phyloP scores from a whole-genome alignment of 2,888 invertebrate genomes.

The Criorhina ranunculi region DNA sequence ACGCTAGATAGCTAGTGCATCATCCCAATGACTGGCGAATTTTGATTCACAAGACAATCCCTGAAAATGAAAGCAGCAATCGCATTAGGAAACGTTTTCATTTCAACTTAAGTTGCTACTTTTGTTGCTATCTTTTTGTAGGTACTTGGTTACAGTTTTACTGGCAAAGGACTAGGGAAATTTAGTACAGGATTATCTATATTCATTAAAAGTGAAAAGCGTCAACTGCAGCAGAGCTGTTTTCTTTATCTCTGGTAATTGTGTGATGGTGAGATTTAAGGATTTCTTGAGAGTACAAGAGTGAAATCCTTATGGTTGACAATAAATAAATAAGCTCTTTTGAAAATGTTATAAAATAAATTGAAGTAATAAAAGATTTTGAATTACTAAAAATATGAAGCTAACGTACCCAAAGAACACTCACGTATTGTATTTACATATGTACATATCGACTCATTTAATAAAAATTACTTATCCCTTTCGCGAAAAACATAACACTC shows the following conservation, averaged over 20 bases:
- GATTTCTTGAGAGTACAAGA: conserved; percentile 18
- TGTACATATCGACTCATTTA: no score
- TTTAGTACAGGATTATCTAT: conserved; percentile 28
- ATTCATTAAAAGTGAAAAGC: conserved; percentile 32
- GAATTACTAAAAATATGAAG: no score
- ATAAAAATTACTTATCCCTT: no score
- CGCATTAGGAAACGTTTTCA: conserved; percentile 48
- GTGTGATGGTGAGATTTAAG: conserved; percentile 11
- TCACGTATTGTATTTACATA: neutral
- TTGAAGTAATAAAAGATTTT: neutral
- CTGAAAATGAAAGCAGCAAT: conserved; percentile 39
- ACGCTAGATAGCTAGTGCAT: conserved; percentile 31
- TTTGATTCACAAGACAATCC: conserved; percentile 46
- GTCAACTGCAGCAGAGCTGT: conserved; percentile 29
- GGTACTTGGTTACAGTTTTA: conserved; percentile 23
- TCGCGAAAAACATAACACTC: no score
- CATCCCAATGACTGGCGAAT: conserved; percentile 37
- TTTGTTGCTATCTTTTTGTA: conserved; percentile 24
- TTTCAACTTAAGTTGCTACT: conserved; percentile 34
- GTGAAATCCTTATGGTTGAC: neutral
- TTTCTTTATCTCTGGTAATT: conserved; percentile 24
- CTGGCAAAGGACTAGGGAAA: conserved; percentile 16
- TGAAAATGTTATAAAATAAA: neutral
- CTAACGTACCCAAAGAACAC: no score
- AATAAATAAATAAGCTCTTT: conserved; percentile 8